These are phyloP conservation scores for Oligia fasciuncula DNA, from an alignment of 2,888 invertebrate species.

Conservation along the genomic window DNA sequence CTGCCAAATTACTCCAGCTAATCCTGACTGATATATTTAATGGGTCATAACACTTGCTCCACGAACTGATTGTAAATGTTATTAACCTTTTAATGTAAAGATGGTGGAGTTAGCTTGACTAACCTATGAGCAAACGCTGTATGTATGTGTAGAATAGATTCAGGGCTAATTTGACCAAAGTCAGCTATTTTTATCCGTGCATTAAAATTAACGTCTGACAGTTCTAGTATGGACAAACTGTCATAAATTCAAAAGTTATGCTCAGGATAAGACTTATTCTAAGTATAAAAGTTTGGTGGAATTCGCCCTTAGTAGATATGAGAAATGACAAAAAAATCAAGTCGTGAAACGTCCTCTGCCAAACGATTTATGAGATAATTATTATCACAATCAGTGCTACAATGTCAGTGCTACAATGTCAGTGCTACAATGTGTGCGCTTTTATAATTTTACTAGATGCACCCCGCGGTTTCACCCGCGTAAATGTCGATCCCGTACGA, in stretches of 20 bases:
- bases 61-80: slow-evolving; percentile 38
- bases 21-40: slow-evolving; percentile 50
- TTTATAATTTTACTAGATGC: too few species aligned
- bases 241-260: too few species aligned
- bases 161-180: too few species aligned
- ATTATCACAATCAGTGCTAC: neutral
- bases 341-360: neutral
- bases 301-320: neutral
- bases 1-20: slow-evolving; percentile 49
- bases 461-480: too few species aligned
- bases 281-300: too few species aligned
- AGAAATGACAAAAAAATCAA: neutral
- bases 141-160: neutral
- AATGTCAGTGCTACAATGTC: neutral
- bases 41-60: slow-evolving; percentile 32
- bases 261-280: too few species aligned
- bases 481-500: too few species aligned
- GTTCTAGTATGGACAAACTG: too few species aligned
- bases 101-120: slow-evolving; percentile 8
- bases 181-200: too few species aligned
- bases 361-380: neutral
- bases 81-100: slow-evolving; percentile 39
- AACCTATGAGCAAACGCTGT: neutral
- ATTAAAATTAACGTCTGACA: too few species aligned
- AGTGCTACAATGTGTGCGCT: too few species aligned